Evolutionary conservation across 2,888 invertebrate genomes (phyloP).

Genomic region (Blomia tropicalis): DNA sequence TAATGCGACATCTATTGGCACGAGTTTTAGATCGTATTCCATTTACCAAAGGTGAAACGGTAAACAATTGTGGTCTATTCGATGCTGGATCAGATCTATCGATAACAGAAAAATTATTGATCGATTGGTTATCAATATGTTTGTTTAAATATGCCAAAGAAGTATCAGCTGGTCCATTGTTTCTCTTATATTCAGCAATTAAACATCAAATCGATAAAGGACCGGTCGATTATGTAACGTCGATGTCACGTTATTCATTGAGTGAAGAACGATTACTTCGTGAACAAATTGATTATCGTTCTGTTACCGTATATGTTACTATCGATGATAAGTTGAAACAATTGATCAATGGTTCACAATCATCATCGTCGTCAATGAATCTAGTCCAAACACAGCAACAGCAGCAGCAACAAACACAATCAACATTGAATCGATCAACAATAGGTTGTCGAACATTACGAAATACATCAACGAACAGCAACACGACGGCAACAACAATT

Average conservation of each 20-base stretch:
- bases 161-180: slow-evolving; percentile 51
- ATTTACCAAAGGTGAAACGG: slow-evolving; percentile 75
- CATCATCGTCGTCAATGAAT: neutral
- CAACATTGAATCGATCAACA: neutral
- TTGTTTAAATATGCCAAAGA: slow-evolving; percentile 55
- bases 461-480: neutral
- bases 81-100: slow-evolving; percentile 62
- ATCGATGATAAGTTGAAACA: slow-evolving; percentile 38
- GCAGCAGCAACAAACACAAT: neutral
- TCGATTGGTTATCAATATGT: slow-evolving; percentile 89
- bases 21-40: slow-evolving; percentile 85
- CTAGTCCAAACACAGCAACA: neutral
- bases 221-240: slow-evolving; percentile 37
- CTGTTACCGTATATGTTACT: slow-evolving; percentile 70
- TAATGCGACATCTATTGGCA: slow-evolving; percentile 66
- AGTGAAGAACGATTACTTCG: slow-evolving; percentile 36
- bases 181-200: slow-evolving; percentile 68
- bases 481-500: neutral
- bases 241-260: slow-evolving; percentile 37
- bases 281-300: slow-evolving; percentile 5
- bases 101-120: slow-evolving; percentile 89
- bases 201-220: slow-evolving; percentile 38
- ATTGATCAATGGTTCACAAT: neutral
- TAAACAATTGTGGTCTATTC: no score
- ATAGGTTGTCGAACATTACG: neutral